Conservation (phyloP, 2,888 invertebrate species). For the Agrochola litura region DNA sequence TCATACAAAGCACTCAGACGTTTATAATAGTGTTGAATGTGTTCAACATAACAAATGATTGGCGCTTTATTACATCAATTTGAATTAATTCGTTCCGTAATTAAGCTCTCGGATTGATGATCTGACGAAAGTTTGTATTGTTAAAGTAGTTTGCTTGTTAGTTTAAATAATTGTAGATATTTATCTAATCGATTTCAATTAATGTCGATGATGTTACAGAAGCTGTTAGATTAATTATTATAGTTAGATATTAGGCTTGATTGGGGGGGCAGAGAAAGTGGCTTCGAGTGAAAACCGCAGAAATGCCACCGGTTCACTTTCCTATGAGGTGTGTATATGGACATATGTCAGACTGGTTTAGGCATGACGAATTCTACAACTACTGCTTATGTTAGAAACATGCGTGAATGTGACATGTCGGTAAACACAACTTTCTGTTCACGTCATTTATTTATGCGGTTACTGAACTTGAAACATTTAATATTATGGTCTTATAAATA, state of each 20-base stretch:
- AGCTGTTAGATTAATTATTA: conserved; percentile 52
- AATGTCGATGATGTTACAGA: conserved; percentile 55
- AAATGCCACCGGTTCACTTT: conserved; percentile 84
- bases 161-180: conserved; percentile 46
- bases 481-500: background rate
- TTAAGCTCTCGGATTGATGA: conserved; percentile 50
- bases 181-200: conserved; percentile 61
- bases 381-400: conserved; percentile 54
- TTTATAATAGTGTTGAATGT: conserved; percentile 39
- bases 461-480: conserved; percentile 42
- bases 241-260: conserved; percentile 40
- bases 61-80: conserved; percentile 53
- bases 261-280: conserved; percentile 78
- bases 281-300: conserved; percentile 80
- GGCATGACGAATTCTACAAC: conserved; percentile 67
- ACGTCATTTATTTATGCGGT: conserved; percentile 29
- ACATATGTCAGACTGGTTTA: conserved; percentile 78
- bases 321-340: conserved; percentile 76
- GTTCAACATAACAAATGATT: conserved; percentile 37
- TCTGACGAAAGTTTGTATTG: conserved; percentile 55
- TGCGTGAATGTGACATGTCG: conserved; percentile 48
- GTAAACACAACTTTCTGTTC: conserved; percentile 61
- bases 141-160: conserved; percentile 48
- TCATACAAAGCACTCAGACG: conserved; percentile 41
- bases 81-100: conserved; percentile 54